phyloP scores from a whole-genome alignment of 1,140 invertebrate species.

The Magallana angulata region DNA sequence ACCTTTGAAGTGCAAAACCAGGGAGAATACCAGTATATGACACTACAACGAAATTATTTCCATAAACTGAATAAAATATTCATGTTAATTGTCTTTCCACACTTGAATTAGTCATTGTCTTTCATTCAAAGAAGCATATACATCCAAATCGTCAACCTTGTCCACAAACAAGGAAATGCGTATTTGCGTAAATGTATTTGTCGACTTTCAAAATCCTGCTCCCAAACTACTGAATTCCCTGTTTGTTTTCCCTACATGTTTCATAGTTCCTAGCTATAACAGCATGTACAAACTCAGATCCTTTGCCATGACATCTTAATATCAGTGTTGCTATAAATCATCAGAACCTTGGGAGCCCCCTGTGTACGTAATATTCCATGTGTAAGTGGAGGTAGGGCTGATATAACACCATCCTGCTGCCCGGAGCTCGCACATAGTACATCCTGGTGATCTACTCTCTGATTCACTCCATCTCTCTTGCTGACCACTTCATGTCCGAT shows the following conservation, averaged over 20 bases:
- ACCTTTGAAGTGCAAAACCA: neutral
- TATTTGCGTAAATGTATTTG: neutral
- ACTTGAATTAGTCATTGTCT: neutral
- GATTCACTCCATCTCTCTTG: neutral
- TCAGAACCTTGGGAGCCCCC: conserved; percentile 9
- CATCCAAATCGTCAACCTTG: too few species aligned
- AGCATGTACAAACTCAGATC: too few species aligned
- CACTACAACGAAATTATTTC: neutral
- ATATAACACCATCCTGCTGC: neutral
- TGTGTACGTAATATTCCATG: neutral
- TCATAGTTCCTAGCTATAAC: neutral
- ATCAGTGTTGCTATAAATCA: neutral
- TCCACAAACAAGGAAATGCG: too few species aligned
- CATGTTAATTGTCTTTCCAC: neutral
- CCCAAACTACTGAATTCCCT: neutral
- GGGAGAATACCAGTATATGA: neutral
- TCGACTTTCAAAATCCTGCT: neutral
- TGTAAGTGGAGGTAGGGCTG: neutral
- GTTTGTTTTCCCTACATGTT: neutral
- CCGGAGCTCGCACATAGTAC: neutral
- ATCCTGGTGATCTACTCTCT: conserved; percentile 9
- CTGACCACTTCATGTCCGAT: conserved; percentile 4
- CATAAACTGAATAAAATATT: neutral
- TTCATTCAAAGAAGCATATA: neutral
- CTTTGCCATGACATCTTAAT: neutral